Conservation (phyloP, 2,113 vertebrate genomes). For the Prolemur simus region DNA sequence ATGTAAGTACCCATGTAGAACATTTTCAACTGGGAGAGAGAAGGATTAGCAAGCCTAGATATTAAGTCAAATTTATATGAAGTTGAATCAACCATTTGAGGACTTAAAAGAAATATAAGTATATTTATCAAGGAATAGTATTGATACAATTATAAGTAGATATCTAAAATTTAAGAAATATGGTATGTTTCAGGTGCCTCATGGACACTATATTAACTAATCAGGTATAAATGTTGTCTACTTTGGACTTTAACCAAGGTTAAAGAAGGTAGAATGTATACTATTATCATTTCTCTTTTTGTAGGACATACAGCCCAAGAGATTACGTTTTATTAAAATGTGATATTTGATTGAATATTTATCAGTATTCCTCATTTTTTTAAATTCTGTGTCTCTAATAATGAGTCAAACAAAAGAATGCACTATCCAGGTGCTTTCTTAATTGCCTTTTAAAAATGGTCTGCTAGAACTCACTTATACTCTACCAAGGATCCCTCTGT, state of each 20-base stretch:
- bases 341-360: background rate
- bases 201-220: background rate
- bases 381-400: background rate
- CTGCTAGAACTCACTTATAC: background rate
- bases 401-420: background rate
- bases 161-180: background rate
- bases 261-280: background rate
- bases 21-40: background rate
- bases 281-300: background rate
- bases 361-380: background rate
- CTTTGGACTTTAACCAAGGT: background rate
- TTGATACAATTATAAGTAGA: background rate
- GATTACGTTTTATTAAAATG: background rate
- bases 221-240: background rate
- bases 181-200: background rate
- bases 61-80: background rate
- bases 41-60: background rate
- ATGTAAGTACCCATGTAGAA: background rate
- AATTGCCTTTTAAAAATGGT: background rate
- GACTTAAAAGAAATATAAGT: background rate
- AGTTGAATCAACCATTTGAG: background rate
- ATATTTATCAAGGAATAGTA: background rate
- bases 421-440: background rate
- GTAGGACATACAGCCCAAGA: background rate
- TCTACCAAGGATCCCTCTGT: background rate